phyloP scores from a whole-genome alignment of 2,888 invertebrate genomes.

The Plemyria rubiginata region DNA sequence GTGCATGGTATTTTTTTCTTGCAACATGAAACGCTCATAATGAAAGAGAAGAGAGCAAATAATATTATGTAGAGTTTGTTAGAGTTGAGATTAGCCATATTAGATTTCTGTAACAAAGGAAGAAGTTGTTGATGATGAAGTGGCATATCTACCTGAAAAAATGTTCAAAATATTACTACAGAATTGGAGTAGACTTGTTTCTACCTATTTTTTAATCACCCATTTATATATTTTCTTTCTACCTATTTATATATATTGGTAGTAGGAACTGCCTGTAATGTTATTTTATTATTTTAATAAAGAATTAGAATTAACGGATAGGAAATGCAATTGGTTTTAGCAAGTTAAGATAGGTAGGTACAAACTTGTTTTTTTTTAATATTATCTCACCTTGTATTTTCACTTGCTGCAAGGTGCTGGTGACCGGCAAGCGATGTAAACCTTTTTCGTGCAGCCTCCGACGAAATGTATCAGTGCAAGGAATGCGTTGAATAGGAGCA shows the following conservation, averaged over 20 bases:
- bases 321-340: too few species aligned
- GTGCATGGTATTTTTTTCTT: slow-evolving; percentile 58
- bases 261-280: too few species aligned
- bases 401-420: slow-evolving; percentile 69
- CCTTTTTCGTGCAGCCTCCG: slow-evolving; percentile 64
- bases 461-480: slow-evolving; percentile 54
- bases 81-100: slow-evolving; percentile 57
- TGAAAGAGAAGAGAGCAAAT: slow-evolving; percentile 57
- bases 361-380: too few species aligned
- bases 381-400: slow-evolving; percentile 34
- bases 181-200: too few species aligned
- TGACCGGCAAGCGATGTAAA: slow-evolving; percentile 67
- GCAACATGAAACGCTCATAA: slow-evolving; percentile 51
- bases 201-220: too few species aligned
- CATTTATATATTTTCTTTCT: too few species aligned
- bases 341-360: too few species aligned
- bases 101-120: slow-evolving; percentile 35
- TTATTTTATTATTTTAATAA: too few species aligned
- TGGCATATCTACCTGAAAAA: too few species aligned
- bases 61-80: slow-evolving; percentile 53
- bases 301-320: too few species aligned
- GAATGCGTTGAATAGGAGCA: slow-evolving; percentile 51
- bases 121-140: not conserved
- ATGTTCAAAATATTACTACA: too few species aligned
- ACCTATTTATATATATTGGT: too few species aligned